Evolutionary conservation across 2,113 vertebrate species (phyloP).

Genomic region (Triplophysa siluroides): DNA sequence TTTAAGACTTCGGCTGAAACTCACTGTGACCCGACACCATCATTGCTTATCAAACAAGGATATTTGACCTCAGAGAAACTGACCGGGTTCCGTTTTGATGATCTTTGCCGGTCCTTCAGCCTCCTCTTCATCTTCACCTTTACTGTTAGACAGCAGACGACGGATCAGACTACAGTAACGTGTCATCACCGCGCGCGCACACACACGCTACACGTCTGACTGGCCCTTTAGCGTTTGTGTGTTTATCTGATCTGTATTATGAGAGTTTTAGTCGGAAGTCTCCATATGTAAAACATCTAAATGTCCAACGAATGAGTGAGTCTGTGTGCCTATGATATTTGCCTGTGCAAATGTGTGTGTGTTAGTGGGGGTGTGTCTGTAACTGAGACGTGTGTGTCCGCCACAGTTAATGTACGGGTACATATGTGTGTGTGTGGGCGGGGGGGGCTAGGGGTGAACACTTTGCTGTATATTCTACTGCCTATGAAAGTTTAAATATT

Average conservation of each 20-base stretch:
- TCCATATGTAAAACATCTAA: slow-evolving; percentile 8
- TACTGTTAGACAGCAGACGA: slow-evolving; percentile 41
- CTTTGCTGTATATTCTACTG: too few relatives aligned
- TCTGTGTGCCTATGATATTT: slow-evolving; percentile 16
- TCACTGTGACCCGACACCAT: too few relatives aligned
- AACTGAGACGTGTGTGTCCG: slow-evolving; percentile 38
- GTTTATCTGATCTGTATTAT: background rate
- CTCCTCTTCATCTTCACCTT: slow-evolving; percentile 52
- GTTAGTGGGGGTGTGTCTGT: slow-evolving; percentile 30
- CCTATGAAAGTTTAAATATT: background rate
- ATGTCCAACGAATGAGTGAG: background rate
- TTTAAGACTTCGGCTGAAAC: too few relatives aligned
- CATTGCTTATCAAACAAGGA: background rate
- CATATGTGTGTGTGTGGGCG: background rate
- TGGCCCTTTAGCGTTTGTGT: background rate
- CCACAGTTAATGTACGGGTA: background rate
- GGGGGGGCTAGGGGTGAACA: too few relatives aligned
- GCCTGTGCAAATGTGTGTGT: slow-evolving; percentile 45
- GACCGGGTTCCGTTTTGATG: slow-evolving; percentile 37
- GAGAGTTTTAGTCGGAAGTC: background rate
- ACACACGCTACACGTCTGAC: background rate
- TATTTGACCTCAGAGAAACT: slow-evolving; percentile 2
- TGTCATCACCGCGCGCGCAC: slow-evolving; percentile 39
- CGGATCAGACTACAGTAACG: slow-evolving; percentile 49
- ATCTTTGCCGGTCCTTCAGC: slow-evolving; percentile 41